Evolutionary conservation across 2,113 vertebrate genomes (phyloP).

Genomic region (Indicator maculatus): DNA sequence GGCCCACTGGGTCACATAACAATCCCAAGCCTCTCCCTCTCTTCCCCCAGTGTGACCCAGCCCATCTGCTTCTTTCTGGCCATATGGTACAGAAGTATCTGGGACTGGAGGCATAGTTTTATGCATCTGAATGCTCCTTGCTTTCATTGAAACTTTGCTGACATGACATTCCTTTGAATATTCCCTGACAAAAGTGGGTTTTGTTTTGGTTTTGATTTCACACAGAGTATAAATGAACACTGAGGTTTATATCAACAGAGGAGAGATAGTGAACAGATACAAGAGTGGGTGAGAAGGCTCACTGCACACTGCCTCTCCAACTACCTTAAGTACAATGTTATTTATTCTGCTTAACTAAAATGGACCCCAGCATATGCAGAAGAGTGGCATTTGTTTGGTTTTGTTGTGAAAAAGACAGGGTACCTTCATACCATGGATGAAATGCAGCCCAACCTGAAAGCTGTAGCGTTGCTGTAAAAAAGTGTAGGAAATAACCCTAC

Average conservation of each 20-base stretch:
- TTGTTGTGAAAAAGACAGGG: background rate
- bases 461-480: background rate
- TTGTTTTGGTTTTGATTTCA: conserved; percentile 1
- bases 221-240: background rate
- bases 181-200: background rate
- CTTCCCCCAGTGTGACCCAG: conserved; percentile 67
- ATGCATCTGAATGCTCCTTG: conserved; percentile 50
- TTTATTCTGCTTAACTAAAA: background rate
- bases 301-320: background rate
- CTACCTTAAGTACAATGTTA: background rate
- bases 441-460: background rate
- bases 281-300: background rate
- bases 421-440: background rate
- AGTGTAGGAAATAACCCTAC: background rate
- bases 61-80: conserved; percentile 75
- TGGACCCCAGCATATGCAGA: background rate
- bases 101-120: conserved; percentile 20
- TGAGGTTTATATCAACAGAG: background rate
- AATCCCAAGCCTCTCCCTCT: conserved; percentile 32
- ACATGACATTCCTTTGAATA: conserved; percentile 47
- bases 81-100: conserved; percentile 69
- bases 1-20: conserved; percentile 60
- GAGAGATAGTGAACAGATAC: background rate
- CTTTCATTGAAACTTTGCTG: conserved; percentile 36
- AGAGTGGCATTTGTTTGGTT: background rate